phyloP scores from a whole-genome alignment of 2,113 vertebrate species.

The Ceuthmochares aereus region DNA sequence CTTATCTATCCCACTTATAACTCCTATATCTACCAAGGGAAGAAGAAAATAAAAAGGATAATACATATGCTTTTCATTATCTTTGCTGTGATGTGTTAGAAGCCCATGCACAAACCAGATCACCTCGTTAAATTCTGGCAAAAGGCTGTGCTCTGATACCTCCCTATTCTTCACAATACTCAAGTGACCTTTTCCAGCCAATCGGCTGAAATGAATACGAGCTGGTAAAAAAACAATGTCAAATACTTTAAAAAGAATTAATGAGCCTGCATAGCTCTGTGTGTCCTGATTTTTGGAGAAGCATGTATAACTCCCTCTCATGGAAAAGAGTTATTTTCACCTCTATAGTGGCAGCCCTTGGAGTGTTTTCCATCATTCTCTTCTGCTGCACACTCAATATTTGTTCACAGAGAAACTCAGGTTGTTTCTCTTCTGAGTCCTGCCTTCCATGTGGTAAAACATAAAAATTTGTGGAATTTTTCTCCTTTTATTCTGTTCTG shows the following conservation, averaged over 20 bases:
- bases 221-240: not conserved
- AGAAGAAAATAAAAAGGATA: not conserved
- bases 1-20: not conserved
- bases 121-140: not conserved
- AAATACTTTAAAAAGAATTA: not conserved
- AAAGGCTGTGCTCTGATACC: not conserved
- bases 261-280: not conserved
- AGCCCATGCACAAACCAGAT: not conserved
- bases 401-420: not conserved
- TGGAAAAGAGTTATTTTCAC: not conserved
- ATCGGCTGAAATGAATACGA: not conserved
- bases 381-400: not conserved
- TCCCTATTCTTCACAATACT: not conserved
- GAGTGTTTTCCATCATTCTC: not conserved
- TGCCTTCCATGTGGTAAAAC: not conserved
- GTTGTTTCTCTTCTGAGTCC: not conserved
- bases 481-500: not conserved
- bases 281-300: not conserved
- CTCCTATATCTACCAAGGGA: not conserved
- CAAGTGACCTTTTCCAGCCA: not conserved
- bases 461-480: not conserved
- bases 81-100: not conserved
- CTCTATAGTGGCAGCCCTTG: not conserved
- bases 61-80: not conserved
- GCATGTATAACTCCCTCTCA: not conserved